Percentiles rank a stretch among this genome's conserved stretches.
These are phyloP conservation scores for Acleris cristana DNA, from an alignment of 2,888 invertebrate species.

Conservation along the genomic window DNA sequence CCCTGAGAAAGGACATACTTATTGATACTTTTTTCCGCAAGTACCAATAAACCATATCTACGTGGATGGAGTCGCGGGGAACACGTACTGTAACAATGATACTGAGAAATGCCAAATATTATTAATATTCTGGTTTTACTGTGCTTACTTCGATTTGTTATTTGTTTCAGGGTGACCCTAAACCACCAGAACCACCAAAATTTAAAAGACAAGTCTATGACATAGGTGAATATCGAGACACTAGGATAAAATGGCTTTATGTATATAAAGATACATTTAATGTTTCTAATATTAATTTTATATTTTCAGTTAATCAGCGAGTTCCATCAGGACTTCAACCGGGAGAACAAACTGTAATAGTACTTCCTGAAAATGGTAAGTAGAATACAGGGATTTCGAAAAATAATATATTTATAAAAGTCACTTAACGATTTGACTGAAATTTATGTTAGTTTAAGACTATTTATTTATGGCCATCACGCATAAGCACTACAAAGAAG, in stretches of 20 bases:
- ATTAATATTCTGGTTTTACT: background rate
- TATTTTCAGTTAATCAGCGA: background rate
- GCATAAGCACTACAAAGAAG: no score
- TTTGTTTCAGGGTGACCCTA: constrained; percentile 26
- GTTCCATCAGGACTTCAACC: constrained; percentile 5
- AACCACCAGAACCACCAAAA: constrained; percentile 2
- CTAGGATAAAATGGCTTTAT: no score
- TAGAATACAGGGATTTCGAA: background rate
- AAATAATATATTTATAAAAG: no score
- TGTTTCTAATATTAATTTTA: background rate
- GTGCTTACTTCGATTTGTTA: background rate
- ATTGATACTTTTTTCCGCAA: no score
- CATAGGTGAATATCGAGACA: background rate
- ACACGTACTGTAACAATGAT: background rate
- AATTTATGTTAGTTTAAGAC: no score
- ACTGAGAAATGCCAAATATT: background rate
- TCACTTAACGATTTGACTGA: no score
- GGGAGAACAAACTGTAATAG: constrained; percentile 46
- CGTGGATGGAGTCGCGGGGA: no score
- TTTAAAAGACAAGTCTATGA: constrained; percentile 12
- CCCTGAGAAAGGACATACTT: no score
- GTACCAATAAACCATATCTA: no score
- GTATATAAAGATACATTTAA: no score
- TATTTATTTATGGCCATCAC: no score
- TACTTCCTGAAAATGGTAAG: constrained; percentile 44